Percentiles rank a stretch among this genome's conserved stretches.
These are phyloP conservation scores for Eutrigla gurnardus DNA, from an alignment of 2,797 vertebrate genomes.

Conservation along the genomic window DNA sequence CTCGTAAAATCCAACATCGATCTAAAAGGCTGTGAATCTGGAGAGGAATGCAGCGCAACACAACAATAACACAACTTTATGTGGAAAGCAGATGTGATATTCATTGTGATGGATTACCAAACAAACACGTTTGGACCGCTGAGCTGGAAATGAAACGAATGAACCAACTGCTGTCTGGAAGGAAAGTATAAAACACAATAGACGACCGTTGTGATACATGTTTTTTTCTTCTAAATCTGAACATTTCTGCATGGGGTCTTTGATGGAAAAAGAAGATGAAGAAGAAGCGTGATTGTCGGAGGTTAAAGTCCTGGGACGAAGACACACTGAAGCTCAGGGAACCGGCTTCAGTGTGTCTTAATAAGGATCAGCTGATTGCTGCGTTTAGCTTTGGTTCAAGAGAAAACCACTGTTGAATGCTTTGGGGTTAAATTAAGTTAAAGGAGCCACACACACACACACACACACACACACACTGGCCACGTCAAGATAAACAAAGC, in stretches of 20 bases:
- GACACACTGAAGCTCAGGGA: background rate
- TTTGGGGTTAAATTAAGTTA: slow-evolving; percentile 19
- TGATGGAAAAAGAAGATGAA: background rate
- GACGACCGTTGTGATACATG: background rate
- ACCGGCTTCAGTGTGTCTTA: background rate
- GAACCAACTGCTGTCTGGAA: too few relatives aligned
- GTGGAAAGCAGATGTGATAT: too few relatives aligned
- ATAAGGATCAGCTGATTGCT: slow-evolving; percentile 2
- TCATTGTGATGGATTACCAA: too few relatives aligned
- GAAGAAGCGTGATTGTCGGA: background rate
- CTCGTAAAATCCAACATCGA: too few relatives aligned
- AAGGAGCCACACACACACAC: slow-evolving; percentile 6
- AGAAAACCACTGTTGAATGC: slow-evolving; percentile 22
- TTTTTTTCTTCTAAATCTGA: background rate
- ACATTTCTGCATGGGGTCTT: background rate
- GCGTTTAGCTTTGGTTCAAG: slow-evolving; percentile 6
- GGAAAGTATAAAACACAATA: background rate
- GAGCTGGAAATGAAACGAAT: too few relatives aligned
- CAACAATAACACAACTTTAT: too few relatives aligned
- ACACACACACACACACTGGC: slow-evolving; percentile 28
- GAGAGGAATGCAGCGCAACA: too few relatives aligned
- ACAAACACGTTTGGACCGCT: too few relatives aligned
- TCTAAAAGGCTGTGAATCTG: too few relatives aligned
- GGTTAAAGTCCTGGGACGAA: background rate
- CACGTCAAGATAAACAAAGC: slow-evolving; percentile 59